Conservation (phyloP, 2,888 invertebrate species). For the Leuctra nigra region DNA sequence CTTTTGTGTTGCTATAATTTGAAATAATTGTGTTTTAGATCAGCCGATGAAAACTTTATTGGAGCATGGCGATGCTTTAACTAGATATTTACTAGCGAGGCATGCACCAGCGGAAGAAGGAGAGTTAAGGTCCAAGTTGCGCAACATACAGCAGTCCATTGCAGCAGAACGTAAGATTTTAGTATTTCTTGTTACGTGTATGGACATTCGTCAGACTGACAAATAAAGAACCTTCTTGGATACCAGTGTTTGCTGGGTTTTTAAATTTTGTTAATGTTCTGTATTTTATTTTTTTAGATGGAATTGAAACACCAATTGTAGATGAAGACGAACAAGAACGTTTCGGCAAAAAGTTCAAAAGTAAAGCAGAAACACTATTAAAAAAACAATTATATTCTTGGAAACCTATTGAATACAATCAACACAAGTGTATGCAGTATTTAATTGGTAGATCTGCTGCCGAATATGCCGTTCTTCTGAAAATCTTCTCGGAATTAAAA, state of each 20-base stretch:
- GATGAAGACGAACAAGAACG: slow-evolving; percentile 32
- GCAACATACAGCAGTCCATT: slow-evolving; percentile 36
- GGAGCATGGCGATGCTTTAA: slow-evolving; percentile 48
- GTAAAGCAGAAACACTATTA: slow-evolving; percentile 49
- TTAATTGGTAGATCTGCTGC: slow-evolving; percentile 60
- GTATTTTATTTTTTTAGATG: slow-evolving; percentile 28
- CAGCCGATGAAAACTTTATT: slow-evolving; percentile 49
- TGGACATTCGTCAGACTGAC: not conserved
- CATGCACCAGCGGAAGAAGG: slow-evolving; percentile 57
- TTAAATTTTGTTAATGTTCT: not conserved
- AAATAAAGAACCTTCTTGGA: no score
- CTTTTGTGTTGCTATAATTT: no score
- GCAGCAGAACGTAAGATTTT: slow-evolving; percentile 36
- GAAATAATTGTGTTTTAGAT: slow-evolving; percentile 47
- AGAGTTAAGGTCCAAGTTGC: slow-evolving; percentile 44
- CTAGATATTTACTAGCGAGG: slow-evolving; percentile 54
- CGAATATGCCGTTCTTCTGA: slow-evolving; percentile 66
- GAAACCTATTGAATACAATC: slow-evolving; percentile 64
- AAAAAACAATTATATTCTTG: slow-evolving; percentile 62
- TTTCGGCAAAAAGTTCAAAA: slow-evolving; percentile 45
- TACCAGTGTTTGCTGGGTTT: not conserved
- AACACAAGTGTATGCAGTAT: slow-evolving; percentile 59
- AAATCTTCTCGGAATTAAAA: slow-evolving; percentile 68
- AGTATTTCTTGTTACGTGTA: slow-evolving; percentile 4
- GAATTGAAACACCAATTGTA: slow-evolving; percentile 28